phyloP scores from a whole-genome alignment of 2,113 vertebrate genomes.

The Platycercus adscitus region DNA sequence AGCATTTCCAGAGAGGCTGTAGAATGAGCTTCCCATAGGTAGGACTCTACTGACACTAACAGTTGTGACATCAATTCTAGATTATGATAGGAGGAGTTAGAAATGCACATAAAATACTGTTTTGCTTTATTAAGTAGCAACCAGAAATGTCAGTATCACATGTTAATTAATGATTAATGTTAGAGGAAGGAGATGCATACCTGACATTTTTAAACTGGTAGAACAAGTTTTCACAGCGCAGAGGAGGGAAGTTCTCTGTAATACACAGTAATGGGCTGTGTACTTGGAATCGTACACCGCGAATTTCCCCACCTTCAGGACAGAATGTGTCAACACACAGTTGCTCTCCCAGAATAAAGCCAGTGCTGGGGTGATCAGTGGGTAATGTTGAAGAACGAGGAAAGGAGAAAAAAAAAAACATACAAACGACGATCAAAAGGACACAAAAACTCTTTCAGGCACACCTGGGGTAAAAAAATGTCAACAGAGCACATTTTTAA shows the following conservation, averaged over 20 bases:
- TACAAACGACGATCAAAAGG: background rate
- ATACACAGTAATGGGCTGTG: slow-evolving; percentile 15
- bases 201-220: slow-evolving; percentile 62
- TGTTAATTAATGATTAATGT: slow-evolving; percentile 62
- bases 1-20: background rate
- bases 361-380: background rate
- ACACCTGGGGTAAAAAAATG: background rate
- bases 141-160: slow-evolving; percentile 57
- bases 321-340: slow-evolving; percentile 49
- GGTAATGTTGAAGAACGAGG: background rate
- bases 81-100: background rate
- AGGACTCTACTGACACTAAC: background rate
- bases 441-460: background rate
- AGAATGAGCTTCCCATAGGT: background rate
- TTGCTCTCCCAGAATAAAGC: background rate
- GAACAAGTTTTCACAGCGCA: slow-evolving; percentile 27
- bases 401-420: background rate
- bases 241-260: slow-evolving; percentile 26
- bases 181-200: slow-evolving; percentile 50
- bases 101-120: background rate
- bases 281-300: slow-evolving; percentile 26
- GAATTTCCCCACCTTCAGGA: slow-evolving; percentile 57
- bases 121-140: slow-evolving; percentile 31
- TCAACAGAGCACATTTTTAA: background rate
- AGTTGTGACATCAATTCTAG: background rate